Percentiles rank a stretch among this genome's conserved stretches.
These are phyloP conservation scores for Dolichopus griseipennis DNA, from an alignment of 2,888 invertebrate genomes.

Conservation along the genomic window DNA sequence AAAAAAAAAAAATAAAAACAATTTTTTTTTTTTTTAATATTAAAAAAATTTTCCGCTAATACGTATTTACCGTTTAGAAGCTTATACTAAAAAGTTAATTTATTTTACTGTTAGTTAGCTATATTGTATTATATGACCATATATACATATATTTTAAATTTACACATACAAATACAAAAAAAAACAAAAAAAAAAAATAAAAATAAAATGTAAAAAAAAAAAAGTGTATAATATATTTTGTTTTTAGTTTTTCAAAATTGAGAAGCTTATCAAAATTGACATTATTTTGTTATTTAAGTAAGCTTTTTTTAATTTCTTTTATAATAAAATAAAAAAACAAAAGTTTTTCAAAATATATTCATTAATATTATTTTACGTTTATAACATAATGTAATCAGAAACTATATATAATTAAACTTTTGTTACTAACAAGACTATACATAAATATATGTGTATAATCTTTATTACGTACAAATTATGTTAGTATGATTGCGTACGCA, in stretches of 20 bases:
- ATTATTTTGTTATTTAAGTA: neutral
- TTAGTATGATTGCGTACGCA: no score
- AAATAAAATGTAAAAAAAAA: no score
- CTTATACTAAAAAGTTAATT: neutral
- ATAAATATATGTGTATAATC: no score
- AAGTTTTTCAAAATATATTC: no score
- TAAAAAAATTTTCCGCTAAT: neutral
- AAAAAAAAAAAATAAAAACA: neutral
- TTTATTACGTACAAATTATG: no score
- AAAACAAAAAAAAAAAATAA: slow-evolving; percentile 1
- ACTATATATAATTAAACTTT: no score
- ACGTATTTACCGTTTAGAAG: neutral
- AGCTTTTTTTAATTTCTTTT: neutral
- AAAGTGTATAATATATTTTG: neutral
- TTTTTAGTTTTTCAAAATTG: neutral
- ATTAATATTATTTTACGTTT: no score
- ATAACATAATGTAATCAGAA: no score
- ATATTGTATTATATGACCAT: neutral
- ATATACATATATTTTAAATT: neutral
- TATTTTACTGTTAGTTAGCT: neutral
- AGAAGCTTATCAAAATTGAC: slow-evolving; percentile 1
- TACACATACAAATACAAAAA: neutral
- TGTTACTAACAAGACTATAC: no score
- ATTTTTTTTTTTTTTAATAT: neutral
- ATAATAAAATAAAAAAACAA: no score